phyloP scores from a whole-genome alignment of 2,797 vertebrate species.

The Miichthys miiuy region DNA sequence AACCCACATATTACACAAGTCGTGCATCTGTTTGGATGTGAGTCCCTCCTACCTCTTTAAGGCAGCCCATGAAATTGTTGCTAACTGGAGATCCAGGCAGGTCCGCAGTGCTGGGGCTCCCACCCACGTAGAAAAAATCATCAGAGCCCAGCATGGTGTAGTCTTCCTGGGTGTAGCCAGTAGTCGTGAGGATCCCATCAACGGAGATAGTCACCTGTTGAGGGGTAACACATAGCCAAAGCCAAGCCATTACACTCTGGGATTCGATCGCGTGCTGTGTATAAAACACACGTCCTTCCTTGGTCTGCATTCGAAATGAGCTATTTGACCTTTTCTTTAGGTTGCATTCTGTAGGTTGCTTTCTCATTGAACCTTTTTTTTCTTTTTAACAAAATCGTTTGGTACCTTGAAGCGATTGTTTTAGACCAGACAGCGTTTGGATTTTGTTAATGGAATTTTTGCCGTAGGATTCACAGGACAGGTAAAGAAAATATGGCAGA shows the following conservation, averaged over 20 bases:
- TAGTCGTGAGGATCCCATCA: slow-evolving; percentile 99
- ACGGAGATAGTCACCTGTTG: slow-evolving; percentile 99
- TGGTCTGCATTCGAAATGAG: slow-evolving; percentile 79
- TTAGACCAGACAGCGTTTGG: slow-evolving; percentile 82
- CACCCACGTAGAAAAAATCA: slow-evolving; percentile 99
- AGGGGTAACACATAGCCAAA: slow-evolving; percentile 91
- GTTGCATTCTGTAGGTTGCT: slow-evolving; percentile 48
- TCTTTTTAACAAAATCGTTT: slow-evolving; percentile 43
- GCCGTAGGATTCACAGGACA: slow-evolving; percentile 86
- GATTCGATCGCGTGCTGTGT: slow-evolving; percentile 45
- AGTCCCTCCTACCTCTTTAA: slow-evolving; percentile 92
- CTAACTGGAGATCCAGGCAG: slow-evolving; percentile 98
- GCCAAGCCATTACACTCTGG: slow-evolving; percentile 80
- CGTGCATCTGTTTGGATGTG: slow-evolving; percentile 16
- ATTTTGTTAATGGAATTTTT: slow-evolving; percentile 80
- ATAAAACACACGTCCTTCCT: slow-evolving; percentile 74
- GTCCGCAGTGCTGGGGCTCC: slow-evolving; percentile 98
- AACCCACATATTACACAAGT: neutral
- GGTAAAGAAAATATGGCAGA: slow-evolving; percentile 88
- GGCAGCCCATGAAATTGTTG: slow-evolving; percentile 99
- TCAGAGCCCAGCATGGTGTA: slow-evolving; percentile 99
- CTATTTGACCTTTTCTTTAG: slow-evolving; percentile 54
- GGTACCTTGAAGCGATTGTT: slow-evolving; percentile 71
- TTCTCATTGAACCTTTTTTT: slow-evolving; percentile 43
- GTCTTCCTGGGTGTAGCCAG: slow-evolving; percentile 99